A percentile compares a stretch with the other conserved stretches of the same genome.
Conservation (phyloP, 2,113 vertebrate species). For the Apodemus speciosus region DNA sequence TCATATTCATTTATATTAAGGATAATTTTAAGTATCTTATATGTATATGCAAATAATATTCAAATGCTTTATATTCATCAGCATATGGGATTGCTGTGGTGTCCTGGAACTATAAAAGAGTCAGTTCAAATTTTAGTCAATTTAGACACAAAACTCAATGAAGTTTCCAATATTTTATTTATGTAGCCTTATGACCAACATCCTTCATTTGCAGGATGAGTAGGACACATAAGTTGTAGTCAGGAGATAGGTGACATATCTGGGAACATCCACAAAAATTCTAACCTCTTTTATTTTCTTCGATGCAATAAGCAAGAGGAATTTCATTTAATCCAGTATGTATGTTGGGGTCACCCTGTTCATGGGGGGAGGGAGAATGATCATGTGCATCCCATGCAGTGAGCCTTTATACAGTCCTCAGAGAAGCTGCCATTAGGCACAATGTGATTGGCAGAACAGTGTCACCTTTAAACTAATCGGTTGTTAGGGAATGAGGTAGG, state of each 20-base stretch:
- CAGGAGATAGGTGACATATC: neutral
- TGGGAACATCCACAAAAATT: neutral
- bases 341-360: too few relatives aligned
- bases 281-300: too few relatives aligned
- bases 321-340: too few relatives aligned
- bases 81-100: neutral
- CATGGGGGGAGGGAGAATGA: too few relatives aligned
- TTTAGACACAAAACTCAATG: constrained; percentile 27
- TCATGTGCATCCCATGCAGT: too few relatives aligned
- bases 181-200: constrained; percentile 25
- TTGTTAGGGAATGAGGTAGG: too few relatives aligned
- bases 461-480: too few relatives aligned
- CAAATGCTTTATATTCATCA: neutral
- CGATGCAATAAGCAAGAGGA: too few relatives aligned
- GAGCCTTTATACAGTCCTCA: too few relatives aligned
- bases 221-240: neutral
- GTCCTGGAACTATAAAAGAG: constrained; percentile 27
- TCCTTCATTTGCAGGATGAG: neutral
- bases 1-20: constrained; percentile 32
- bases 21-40: neutral
- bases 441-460: too few relatives aligned
- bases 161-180: neutral
- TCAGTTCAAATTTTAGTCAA: neutral
- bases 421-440: too few relatives aligned
- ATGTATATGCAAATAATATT: constrained; percentile 41